Evolutionary conservation across 2,113 vertebrate species (phyloP), one percentile per base, ranked within the genome.

Genomic region (Megaptera novaeangliae): DNA sequence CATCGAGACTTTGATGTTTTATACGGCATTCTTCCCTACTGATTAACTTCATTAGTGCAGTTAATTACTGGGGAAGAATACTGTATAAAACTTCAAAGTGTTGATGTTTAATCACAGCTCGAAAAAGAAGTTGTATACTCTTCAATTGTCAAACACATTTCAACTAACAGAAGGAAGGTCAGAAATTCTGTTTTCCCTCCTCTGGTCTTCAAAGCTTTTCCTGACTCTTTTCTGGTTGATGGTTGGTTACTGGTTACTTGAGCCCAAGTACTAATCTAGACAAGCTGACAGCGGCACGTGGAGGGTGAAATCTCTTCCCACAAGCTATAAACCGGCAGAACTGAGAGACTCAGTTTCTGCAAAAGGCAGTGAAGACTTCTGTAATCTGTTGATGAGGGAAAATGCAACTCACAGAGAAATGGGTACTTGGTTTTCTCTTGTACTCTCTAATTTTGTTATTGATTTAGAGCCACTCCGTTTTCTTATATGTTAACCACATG

Each of bases 1-100:
- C 91, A 98, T 98, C 59, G 77, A 97, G 95, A 97, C 98, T 99
- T 98, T 98, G 98, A 98, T 98, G 97, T 96, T 97, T 98, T 98
- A 98, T 98, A 97, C 20, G 69, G 87, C 52, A 96, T 61, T 98
- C 91, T 98, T 98, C 95, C 95, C 97, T 96, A 98, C 82, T 98
- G 99, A 99, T 98, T 99, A 99, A 98, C 97, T 98, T 55, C 91
- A 99, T 75, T 98, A 98, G 82, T 97, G 95, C 77, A 98, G 97
- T 98, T 98, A 98, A 98, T 98, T 98, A 98, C 88, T 98, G 93
- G 94, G 87, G 96, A 97, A 98, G 98, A 98, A 98, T 98, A 63
- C 94, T 68, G 6, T 98, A 97, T 98, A 98, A 98, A 98, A 98
- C 98, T 98, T 98, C 98, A 98, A 98, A 98, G 98, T 98, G 97